These are phyloP conservation scores for Dyspetes luteomarginatus DNA, from an alignment of 2,888 invertebrate species.

Conservation along the genomic window DNA sequence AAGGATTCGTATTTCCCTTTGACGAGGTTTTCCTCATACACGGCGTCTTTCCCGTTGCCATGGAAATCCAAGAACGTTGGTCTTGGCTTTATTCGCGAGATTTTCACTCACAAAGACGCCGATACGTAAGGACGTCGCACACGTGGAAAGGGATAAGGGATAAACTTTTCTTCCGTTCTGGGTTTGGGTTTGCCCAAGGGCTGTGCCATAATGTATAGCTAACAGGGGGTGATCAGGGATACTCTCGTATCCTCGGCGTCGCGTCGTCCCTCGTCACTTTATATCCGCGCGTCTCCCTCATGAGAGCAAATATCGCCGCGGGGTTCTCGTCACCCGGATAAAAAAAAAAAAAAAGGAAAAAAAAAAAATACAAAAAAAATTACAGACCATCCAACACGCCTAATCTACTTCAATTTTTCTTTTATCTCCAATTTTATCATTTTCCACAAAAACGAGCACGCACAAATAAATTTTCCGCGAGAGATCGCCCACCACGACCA, in stretches of 20 bases:
- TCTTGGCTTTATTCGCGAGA: conserved; percentile 24
- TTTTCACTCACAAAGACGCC: not conserved
- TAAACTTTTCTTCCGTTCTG: conserved; percentile 29
- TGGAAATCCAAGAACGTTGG: conserved; percentile 66
- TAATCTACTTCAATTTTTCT: too few species aligned
- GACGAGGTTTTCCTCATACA: conserved; percentile 41
- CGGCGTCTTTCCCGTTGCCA: conserved; percentile 60
- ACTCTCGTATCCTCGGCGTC: not conserved
- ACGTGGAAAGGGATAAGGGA: not conserved
- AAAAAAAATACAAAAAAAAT: not conserved
- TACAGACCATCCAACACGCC: not conserved
- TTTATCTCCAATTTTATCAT: too few species aligned
- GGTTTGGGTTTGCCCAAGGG: conserved; percentile 2
- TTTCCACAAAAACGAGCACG: too few species aligned
- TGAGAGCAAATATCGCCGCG: conserved; percentile 12
- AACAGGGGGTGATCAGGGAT: not conserved
- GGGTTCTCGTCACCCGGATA: not conserved
- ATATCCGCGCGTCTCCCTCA: not conserved
- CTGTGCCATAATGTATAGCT: not conserved
- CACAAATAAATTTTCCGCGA: too few species aligned
- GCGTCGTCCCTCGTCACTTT: conserved; percentile 41
- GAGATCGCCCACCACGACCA: too few species aligned
- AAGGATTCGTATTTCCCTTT: conserved; percentile 64
- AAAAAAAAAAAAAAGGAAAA: not conserved
- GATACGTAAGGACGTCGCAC: not conserved